Evolutionary conservation across 2,113 vertebrate species (phyloP), one percentile per base, ranked within the genome.

Genomic region (Podocnemis expansa): DNA sequence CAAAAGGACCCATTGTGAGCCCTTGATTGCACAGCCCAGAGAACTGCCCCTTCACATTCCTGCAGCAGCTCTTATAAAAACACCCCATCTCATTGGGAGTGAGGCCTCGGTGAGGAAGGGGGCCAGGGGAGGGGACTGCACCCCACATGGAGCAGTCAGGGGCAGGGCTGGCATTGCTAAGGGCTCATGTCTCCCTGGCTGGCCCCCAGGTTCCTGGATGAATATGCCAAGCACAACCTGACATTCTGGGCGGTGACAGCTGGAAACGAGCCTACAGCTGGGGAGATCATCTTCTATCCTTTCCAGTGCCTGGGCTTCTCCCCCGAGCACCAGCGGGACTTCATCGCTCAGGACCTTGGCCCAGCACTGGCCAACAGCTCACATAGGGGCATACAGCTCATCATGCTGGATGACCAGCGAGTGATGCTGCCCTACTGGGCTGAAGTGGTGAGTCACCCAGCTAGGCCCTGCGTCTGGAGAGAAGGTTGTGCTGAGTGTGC

Each of bases 251-350:
- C 98, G 0, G 47, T 99, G 97, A 99, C 99, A 0, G 98, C 98
- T 0, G 99, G 99, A 91, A 99, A 99, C 0, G 99, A 99, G 95
- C 99, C 99, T 73, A 98, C 99, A 1, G 98, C 99, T 0, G 99
- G 99, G 0, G 89, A 96, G 55, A 85, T 99, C 0, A 94, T 98
- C 2, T 99, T 99, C 95, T 99, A 99, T 98, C 99, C 99, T 88
- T 99, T 99, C 96, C 99, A 99, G 90, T 99, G 99, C 87, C 96
- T 99, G 96, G 99, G 99, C 55, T 99, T 99, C 96, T 99, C 99
- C 5, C 96, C 99, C 0, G 98, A 99, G 95, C 98, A 99, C 90
- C 99, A 99, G 97, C 89, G 99, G 31, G 99, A 99, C 94, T 99
- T 99, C 98, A 99, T 99, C 0, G 98, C 99, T 4, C 93, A 41